Percentiles rank a stretch among this genome's conserved stretches.
Conservation (phyloP, 2,888 invertebrate genomes). For the Lymantria monacha region DNA sequence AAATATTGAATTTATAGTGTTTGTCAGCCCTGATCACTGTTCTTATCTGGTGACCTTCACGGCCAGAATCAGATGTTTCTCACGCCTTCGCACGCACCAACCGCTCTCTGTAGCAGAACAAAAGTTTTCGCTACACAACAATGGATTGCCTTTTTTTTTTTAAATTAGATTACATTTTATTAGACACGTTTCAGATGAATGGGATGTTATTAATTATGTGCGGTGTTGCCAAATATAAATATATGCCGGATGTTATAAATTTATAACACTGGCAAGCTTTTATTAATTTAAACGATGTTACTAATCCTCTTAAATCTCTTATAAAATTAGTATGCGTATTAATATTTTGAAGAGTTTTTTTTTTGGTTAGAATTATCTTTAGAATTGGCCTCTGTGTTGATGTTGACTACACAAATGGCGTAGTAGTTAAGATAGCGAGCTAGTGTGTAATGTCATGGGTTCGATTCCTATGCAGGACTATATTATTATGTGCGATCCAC, state of each 20-base stretch:
- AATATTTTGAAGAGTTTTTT: no score
- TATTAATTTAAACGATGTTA: not conserved
- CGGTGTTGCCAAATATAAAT: conserved; percentile 1
- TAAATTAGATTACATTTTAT: conserved; percentile 35
- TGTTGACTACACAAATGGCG: no score
- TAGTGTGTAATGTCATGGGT: no score
- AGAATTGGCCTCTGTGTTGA: no score
- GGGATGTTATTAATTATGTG: conserved; percentile 6
- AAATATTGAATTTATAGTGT: not conserved
- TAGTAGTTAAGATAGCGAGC: no score
- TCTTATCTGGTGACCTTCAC: conserved; percentile 34
- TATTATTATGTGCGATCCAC: no score
- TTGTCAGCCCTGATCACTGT: conserved; percentile 4
- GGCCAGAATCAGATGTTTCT: conserved; percentile 38
- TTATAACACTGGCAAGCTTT: not conserved
- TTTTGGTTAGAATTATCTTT: no score
- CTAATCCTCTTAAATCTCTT: no score
- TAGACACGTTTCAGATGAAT: conserved; percentile 16
- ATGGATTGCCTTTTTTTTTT: conserved; percentile 44
- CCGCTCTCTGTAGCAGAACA: conserved; percentile 31
- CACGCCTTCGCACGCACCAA: conserved; percentile 45
- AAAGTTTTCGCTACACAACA: conserved; percentile 41
- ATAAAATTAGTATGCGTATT: no score
- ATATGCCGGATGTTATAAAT: conserved; percentile 12
- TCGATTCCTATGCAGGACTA: no score